These are phyloP conservation scores for Upupa epops DNA, from an alignment of 2,113 vertebrate species.

Conservation along the genomic window DNA sequence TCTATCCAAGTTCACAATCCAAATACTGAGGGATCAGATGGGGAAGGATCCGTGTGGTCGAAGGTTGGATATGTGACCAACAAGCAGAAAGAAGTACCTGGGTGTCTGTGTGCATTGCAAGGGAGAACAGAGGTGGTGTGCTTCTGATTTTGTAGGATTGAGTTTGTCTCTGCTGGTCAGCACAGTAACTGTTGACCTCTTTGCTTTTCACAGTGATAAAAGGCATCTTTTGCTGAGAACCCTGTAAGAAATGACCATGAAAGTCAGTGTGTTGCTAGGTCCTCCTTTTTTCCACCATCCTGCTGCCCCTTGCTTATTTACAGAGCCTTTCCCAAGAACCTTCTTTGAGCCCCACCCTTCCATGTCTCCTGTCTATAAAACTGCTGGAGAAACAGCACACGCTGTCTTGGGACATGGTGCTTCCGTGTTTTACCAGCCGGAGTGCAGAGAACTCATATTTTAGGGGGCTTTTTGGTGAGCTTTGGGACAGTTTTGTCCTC, in stretches of 20 bases:
- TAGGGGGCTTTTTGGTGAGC: neutral
- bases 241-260: neutral
- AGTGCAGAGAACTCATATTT: neutral
- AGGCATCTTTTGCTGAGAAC: neutral
- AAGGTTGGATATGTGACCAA: neutral
- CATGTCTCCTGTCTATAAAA: neutral
- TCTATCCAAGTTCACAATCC: neutral
- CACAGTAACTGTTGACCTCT: neutral
- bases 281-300: constrained; percentile 26
- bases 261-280: constrained; percentile 12
- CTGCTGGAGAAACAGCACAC: neutral
- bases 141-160: neutral
- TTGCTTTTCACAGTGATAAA: neutral
- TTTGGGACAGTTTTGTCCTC: neutral
- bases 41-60: rapidly evolving
- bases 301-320: constrained; percentile 40
- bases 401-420: neutral
- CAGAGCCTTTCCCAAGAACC: constrained; percentile 32
- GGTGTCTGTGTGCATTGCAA: neutral
- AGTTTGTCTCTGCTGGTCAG: neutral
- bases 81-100: neutral
- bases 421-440: neutral
- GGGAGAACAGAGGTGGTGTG: neutral
- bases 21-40: neutral
- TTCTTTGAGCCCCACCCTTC: neutral